Evolutionary conservation across 1,140 invertebrate genomes (phyloP).

Genomic region (Eumaeus atala): DNA sequence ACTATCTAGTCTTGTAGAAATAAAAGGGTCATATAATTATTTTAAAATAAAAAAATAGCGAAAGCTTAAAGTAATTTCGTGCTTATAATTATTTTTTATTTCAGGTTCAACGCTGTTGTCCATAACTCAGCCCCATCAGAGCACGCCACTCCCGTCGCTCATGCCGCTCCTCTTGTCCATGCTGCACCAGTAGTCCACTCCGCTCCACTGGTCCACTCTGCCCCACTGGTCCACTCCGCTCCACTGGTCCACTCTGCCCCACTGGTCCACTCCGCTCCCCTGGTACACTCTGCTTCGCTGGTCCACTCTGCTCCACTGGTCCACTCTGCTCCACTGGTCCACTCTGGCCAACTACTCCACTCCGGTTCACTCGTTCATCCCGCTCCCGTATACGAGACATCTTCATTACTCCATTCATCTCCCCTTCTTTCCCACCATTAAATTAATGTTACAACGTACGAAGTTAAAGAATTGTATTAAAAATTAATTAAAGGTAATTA

Average conservation of each 20-base stretch:
- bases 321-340: slow-evolving; percentile 26
- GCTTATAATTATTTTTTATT: slow-evolving; percentile 22
- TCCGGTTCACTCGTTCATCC: slow-evolving; percentile 41
- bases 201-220: slow-evolving; percentile 32
- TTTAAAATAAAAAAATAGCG: too few relatives aligned
- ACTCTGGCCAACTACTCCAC: slow-evolving; percentile 31
- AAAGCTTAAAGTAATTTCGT: too few relatives aligned
- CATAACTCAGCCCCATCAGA: slow-evolving; percentile 50
- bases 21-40: too few relatives aligned
- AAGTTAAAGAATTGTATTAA: slow-evolving; percentile 15
- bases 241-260: slow-evolving; percentile 26
- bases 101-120: slow-evolving; percentile 62
- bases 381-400: slow-evolving; percentile 15
- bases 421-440: slow-evolving; percentile 41
- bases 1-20: too few relatives aligned
- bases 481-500: not conserved
- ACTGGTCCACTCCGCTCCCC: slow-evolving; percentile 42
- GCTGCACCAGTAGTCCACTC: slow-evolving; percentile 41
- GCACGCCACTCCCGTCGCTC: slow-evolving; percentile 39
- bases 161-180: slow-evolving; percentile 32
- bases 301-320: slow-evolving; percentile 34
- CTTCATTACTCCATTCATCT: slow-evolving; percentile 23
- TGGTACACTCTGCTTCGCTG: slow-evolving; percentile 32
- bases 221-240: slow-evolving; percentile 32
- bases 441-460: slow-evolving; percentile 4